Conservation (phyloP, 2,888 invertebrate genomes). For the Branchellion lobata region DNA sequence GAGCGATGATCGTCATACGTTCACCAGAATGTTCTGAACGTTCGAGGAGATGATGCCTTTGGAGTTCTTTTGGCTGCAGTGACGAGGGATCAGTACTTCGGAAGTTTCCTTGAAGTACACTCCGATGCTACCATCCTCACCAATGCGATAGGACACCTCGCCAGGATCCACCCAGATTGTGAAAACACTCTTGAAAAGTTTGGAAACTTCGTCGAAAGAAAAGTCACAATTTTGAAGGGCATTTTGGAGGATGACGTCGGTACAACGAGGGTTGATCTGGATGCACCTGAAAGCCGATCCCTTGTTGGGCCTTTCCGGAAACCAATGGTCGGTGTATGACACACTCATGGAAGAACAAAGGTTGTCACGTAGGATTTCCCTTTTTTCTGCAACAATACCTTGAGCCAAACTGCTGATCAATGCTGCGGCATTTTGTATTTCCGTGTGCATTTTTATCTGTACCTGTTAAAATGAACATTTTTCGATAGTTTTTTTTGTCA, state of each 20-base stretch:
- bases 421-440: constrained; percentile 2
- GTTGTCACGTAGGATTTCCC: neutral
- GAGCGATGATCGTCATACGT: neutral
- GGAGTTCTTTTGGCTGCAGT: constrained; percentile 5
- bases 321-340: constrained; percentile 73
- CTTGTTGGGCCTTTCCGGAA: constrained; percentile 72
- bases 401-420: constrained; percentile 13
- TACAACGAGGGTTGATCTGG: constrained; percentile 70
- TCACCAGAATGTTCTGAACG: constrained; percentile 15
- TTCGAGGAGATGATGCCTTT: neutral
- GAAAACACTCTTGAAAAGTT: constrained; percentile 69
- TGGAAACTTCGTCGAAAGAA: constrained; percentile 61
- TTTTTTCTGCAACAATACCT: neutral
- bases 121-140: constrained; percentile 70
- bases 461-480: neutral
- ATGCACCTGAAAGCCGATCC: constrained; percentile 75
- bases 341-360: constrained; percentile 50
- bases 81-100: neutral
- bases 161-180: constrained; percentile 77
- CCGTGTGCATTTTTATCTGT: neutral
- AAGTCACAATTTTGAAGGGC: constrained; percentile 3
- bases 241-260: constrained; percentile 67
- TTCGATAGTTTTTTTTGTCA: too few relatives aligned
- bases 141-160: constrained; percentile 72
- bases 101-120: constrained; percentile 62